A percentile compares a stretch with the other conserved stretches of the same genome.
phyloP scores from a whole-genome alignment of 2,888 invertebrate species.

The Oconnorella tubifera region DNA sequence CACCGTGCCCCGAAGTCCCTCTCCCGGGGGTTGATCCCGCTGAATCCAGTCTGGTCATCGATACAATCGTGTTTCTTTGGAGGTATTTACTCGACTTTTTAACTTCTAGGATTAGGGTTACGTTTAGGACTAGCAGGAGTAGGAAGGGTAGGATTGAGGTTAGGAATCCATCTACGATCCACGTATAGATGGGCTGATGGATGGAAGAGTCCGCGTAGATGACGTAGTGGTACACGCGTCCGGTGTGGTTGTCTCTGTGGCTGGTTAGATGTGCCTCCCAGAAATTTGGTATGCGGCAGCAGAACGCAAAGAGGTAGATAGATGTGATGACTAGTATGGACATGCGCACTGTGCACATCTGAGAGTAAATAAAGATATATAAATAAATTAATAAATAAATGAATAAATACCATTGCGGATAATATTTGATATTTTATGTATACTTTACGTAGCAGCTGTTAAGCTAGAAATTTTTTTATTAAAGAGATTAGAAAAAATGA shows the following conservation, averaged over 20 bases:
- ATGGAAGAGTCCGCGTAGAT: constrained; percentile 34
- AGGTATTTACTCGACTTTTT: constrained; percentile 48
- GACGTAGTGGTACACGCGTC: constrained; percentile 25
- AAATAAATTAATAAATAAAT: no score
- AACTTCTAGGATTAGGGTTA: constrained; percentile 48
- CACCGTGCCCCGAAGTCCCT: not conserved
- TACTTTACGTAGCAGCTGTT: no score
- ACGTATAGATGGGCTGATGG: constrained; percentile 38
- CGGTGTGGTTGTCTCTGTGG: constrained; percentile 17
- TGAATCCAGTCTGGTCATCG: constrained; percentile 40
- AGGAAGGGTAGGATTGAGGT: constrained; percentile 46
- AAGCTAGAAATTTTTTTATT: no score
- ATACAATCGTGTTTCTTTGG: constrained; percentile 38
- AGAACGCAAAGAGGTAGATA: constrained; percentile 40
- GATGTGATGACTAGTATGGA: constrained; percentile 43
- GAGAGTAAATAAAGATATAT: no score
- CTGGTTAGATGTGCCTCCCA: constrained; percentile 38
- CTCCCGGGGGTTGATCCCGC: constrained; percentile 25
- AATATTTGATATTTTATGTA: no score
- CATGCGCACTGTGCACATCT: constrained; percentile 42
- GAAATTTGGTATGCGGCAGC: constrained; percentile 43
- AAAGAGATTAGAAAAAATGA: no score
- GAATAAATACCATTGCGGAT: no score
- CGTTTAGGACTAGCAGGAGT: constrained; percentile 45
- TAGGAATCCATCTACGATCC: constrained; percentile 41